Percentiles rank a stretch among this genome's conserved stretches.
These are phyloP conservation scores for Hylyphantes graminicola DNA, from an alignment of 1,140 invertebrate genomes.

Conservation along the genomic window DNA sequence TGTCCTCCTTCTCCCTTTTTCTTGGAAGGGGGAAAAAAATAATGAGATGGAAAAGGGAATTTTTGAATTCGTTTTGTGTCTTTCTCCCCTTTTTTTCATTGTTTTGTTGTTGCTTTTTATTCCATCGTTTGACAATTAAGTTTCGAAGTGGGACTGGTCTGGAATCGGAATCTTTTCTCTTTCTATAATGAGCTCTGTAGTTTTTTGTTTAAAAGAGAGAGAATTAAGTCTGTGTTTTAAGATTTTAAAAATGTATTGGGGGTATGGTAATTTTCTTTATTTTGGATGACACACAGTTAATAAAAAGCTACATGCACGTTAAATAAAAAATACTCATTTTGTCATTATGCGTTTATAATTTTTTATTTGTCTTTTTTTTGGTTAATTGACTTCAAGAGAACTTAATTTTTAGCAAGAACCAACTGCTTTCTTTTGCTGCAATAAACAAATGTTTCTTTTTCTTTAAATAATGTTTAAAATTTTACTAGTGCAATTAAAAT, in stretches of 20 bases:
- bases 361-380: no score
- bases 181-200: not conserved
- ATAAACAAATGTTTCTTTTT: not conserved
- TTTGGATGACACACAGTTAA: no score
- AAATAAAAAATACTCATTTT: no score
- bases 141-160: constrained; percentile 4
- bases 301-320: no score
- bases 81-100: constrained; percentile 62
- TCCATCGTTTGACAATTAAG: not conserved
- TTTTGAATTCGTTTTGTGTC: constrained; percentile 53
- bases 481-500: not conserved
- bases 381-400: no score
- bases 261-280: no score
- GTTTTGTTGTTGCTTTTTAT: constrained; percentile 63
- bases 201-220: not conserved
- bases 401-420: no score
- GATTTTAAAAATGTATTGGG: not conserved
- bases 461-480: not conserved
- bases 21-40: constrained; percentile 30
- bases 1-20: constrained; percentile 25
- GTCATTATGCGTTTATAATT: no score
- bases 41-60: constrained; percentile 6
- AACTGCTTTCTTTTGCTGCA: not conserved
- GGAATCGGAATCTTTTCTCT: not conserved
- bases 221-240: not conserved